Percentiles rank a stretch among this genome's conserved stretches.
phyloP scores from a whole-genome alignment of 2,797 vertebrate species.

The Eremophila alpestris region DNA sequence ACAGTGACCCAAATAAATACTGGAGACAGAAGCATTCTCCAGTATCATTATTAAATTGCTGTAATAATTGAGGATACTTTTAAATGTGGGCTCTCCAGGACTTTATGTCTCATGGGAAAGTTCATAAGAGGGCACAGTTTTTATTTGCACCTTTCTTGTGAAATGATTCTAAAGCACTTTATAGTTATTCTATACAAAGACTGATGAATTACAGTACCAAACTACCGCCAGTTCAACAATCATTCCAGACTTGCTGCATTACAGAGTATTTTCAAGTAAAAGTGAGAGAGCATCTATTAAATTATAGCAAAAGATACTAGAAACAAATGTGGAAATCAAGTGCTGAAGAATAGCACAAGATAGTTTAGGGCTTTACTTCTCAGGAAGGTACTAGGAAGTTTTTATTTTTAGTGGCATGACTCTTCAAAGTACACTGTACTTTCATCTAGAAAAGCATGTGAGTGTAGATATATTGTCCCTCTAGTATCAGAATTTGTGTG shows the following conservation, averaged over 20 bases:
- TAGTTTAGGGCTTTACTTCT: neutral
- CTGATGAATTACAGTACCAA: neutral
- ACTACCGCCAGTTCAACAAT: neutral
- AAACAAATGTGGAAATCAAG: neutral
- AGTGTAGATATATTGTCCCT: neutral
- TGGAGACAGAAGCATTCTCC: neutral
- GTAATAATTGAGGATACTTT: neutral
- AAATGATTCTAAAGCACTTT: slow-evolving; percentile 26
- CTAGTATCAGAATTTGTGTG: slow-evolving; percentile 18
- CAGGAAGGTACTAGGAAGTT: neutral
- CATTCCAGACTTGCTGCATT: neutral
- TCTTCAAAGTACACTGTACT: neutral
- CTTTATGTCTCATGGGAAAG: neutral
- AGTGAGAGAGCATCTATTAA: neutral
- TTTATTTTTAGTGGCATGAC: neutral
- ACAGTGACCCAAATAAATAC: neutral
- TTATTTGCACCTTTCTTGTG: slow-evolving; percentile 18
- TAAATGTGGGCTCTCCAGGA: neutral
- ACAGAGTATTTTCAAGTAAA: neutral
- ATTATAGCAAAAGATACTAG: neutral
- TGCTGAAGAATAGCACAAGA: neutral
- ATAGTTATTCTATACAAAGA: neutral
- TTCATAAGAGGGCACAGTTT: neutral
- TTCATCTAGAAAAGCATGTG: neutral
- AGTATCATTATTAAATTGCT: neutral